phyloP scores from a whole-genome alignment of 1,140 invertebrate genomes.

The Phymorhynchus buccinoides region DNA sequence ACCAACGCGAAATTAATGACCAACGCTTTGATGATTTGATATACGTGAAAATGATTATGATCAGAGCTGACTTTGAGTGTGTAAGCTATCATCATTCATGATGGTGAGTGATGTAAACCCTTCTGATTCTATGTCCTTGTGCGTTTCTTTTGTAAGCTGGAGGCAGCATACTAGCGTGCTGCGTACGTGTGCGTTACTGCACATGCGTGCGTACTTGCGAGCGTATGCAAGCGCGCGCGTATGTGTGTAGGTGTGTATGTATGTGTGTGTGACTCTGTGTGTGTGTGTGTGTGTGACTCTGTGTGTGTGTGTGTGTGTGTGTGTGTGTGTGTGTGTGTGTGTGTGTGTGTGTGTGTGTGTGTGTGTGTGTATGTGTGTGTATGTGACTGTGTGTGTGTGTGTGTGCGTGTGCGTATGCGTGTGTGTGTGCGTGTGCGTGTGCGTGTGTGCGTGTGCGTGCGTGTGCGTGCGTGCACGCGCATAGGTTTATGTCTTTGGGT shows the following conservation, averaged over 20 bases:
- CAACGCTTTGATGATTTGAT: too few species aligned
- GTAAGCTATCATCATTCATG: too few species aligned
- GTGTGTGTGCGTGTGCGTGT: not conserved
- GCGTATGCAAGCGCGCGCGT: not conserved
- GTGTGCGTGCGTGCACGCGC: not conserved
- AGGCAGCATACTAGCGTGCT: too few species aligned
- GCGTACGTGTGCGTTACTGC: not conserved
- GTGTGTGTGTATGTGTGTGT: not conserved
- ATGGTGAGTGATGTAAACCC: too few species aligned
- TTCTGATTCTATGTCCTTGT: too few species aligned
- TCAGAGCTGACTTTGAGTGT: too few species aligned
- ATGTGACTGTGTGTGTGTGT: not conserved
- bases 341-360: not conserved
- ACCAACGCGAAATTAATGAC: too few species aligned
- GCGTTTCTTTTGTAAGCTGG: too few species aligned
- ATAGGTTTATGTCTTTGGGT: not conserved
- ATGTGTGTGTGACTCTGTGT: not conserved
- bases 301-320: not conserved
- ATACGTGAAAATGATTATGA: too few species aligned
- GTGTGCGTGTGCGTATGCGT: not conserved
- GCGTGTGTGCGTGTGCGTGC: not conserved
- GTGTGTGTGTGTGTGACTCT: not conserved
- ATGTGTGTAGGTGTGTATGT: not conserved
- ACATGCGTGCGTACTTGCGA: not conserved
- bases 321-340: constrained; percentile 9